These are phyloP conservation scores for Thelaira solivaga DNA, from an alignment of 2,888 invertebrate species.

Conservation along the genomic window DNA sequence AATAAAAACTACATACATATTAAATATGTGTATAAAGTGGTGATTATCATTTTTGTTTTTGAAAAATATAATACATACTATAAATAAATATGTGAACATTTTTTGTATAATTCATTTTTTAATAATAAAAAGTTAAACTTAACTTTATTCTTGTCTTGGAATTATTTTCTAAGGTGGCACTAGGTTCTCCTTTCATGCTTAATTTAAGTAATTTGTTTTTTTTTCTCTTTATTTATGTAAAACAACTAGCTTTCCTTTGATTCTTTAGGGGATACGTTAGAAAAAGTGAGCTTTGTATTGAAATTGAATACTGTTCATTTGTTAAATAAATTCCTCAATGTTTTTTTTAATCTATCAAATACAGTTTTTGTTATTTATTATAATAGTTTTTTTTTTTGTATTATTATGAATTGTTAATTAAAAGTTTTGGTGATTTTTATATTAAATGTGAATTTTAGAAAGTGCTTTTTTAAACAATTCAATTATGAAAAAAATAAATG, in stretches of 20 bases:
- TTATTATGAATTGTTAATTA: constrained; percentile 9
- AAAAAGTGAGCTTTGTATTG: constrained; percentile 55
- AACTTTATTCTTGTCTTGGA: constrained; percentile 54
- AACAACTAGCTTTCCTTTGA: constrained; percentile 35
- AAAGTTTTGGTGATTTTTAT: constrained; percentile 5
- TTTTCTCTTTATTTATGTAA: constrained; percentile 47
- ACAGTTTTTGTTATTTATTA: constrained; percentile 23
- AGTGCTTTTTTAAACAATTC: constrained; percentile 29
- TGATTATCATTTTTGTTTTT: constrained; percentile 52
- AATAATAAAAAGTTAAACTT: constrained; percentile 61
- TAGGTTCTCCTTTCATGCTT: constrained; percentile 44
- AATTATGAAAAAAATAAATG: neutral
- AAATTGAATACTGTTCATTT: constrained; percentile 58
- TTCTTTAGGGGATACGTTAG: constrained; percentile 40
- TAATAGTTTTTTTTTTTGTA: constrained; percentile 6
- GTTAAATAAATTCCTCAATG: constrained; percentile 55
- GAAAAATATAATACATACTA: constrained; percentile 48
- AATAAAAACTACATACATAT: constrained; percentile 46
- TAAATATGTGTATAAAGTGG: constrained; percentile 56
- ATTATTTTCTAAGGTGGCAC: constrained; percentile 61
- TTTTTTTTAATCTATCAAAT: constrained; percentile 41
- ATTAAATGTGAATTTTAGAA: constrained; percentile 6
- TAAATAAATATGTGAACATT: constrained; percentile 57
- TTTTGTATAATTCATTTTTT: constrained; percentile 52
- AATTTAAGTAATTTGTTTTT: constrained; percentile 24